Evolutionary conservation across 2,113 vertebrate species (phyloP).

Genomic region (Peromyscus maniculatus): DNA sequence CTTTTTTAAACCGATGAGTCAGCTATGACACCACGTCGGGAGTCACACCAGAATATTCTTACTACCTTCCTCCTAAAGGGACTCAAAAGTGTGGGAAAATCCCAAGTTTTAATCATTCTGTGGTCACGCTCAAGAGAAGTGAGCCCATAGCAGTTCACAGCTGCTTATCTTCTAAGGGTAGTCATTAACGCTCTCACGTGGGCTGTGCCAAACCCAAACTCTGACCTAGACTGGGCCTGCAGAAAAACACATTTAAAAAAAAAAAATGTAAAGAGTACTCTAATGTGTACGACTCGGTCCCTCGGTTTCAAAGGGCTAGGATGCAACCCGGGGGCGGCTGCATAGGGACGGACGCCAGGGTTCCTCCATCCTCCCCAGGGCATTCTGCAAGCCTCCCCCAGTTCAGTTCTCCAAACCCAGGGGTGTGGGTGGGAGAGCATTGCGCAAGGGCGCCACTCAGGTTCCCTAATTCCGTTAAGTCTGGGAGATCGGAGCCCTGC

Average conservation of each 20-base stretch:
- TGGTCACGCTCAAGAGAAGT: not conserved
- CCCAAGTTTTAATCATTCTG: not conserved
- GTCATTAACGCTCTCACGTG: not conserved
- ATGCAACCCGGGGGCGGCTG: not conserved
- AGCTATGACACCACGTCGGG: not conserved
- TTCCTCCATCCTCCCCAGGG: not conserved
- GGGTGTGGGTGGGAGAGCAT: not conserved
- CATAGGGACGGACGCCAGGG: accelerated
- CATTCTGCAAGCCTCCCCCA: not conserved
- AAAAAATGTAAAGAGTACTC: too few species aligned
- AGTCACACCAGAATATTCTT: not conserved
- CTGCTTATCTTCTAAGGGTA: not conserved
- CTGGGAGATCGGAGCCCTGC: not conserved
- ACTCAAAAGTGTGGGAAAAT: not conserved
- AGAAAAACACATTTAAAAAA: not conserved
- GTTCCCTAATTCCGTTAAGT: not conserved
- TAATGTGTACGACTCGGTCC: not conserved
- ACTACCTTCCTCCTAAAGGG: not conserved
- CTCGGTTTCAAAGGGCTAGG: not conserved
- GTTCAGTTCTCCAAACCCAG: not conserved
- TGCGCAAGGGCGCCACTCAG: not conserved
- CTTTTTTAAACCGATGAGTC: slow-evolving; percentile 48
- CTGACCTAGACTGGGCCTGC: not conserved
- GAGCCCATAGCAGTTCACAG: not conserved
- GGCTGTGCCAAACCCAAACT: not conserved